Base-by-base conservation (phyloP, 2,888 invertebrate species). In the Drosophila stalkeri region DNA sequence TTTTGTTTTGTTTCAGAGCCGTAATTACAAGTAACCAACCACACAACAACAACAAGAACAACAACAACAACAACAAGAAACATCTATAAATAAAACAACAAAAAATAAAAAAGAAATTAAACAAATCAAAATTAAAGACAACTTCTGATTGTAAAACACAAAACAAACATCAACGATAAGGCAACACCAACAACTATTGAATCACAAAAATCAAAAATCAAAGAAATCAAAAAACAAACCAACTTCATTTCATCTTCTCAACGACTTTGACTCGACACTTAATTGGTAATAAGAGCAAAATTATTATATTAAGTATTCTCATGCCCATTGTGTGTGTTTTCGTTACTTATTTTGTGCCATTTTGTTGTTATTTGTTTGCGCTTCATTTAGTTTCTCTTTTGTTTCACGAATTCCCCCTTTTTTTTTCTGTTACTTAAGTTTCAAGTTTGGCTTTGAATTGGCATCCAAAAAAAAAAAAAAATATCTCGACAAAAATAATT, bases 221-320 rank as follows among this genome's bases (percentile, higher is more conserved):
- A 41, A 41, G 41, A 8, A n/a, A 41, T n/a, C 41, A 41, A 41
- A 54, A 27, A 55, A 14, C 33, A 35, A 52, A 35, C 18, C n/a
- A 70, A 69, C 72, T 72, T 76, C 80, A 82, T 68, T 81, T 75
- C 75, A 75, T 75, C 86, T 80, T 81, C 82, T 81, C 80, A 84
- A 81, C 84, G 84, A 84, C 87, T 89, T 80, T 89, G 90, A 87
- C 88, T 81, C 85, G 82, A 82, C 88, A 90, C 76, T 84, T 89
- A 82, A 89, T 89, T 89, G 89, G 89, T 89, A 87, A 87, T 86
- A 82, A 86, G 85, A 88, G 86, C 81, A 83, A 82, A 81, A 85
- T 80, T 85, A 82, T 86, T 83, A 77, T 83, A 77, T 83, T 80
- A 88, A 80, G 67, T 77, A 83, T 78, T 83, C 75, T 83, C 78